These are phyloP conservation scores for Caenorhabditis macrosperma DNA, from an alignment of 2,888 invertebrate genomes.

Conservation along the genomic window DNA sequence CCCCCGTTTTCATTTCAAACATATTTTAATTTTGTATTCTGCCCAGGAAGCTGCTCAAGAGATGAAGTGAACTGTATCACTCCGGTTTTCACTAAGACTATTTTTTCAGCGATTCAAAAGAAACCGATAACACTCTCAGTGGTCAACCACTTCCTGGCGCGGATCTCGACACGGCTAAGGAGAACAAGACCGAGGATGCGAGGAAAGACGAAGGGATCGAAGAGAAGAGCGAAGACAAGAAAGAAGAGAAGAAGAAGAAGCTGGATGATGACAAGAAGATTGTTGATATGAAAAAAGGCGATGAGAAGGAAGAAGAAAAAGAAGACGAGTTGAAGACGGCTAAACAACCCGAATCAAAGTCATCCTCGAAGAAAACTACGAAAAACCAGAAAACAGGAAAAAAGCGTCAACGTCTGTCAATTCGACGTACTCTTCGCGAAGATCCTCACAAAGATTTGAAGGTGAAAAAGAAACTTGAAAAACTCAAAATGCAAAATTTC, in stretches of 20 bases:
- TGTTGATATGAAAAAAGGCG: constrained; percentile 5
- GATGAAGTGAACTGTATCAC: constrained; percentile 11
- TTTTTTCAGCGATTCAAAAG: constrained; percentile 46
- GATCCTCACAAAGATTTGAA: constrained; percentile 27
- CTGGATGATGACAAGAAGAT: neutral
- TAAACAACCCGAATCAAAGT: no score
- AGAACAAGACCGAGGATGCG: neutral
- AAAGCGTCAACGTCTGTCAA: constrained; percentile 47
- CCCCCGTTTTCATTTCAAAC: neutral
- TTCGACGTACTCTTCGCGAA: constrained; percentile 33
- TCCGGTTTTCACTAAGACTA: neutral
- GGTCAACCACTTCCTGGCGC: constrained; percentile 1
- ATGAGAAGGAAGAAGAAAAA: neutral
- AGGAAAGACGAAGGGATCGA: constrained; percentile 7
- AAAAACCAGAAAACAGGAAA: neutral
- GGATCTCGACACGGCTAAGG: constrained; percentile 2
- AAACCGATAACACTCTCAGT: constrained; percentile 48
- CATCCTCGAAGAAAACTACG: constrained; percentile 7
- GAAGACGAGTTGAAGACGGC: constrained; percentile 1
- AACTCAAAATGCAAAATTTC: neutral
- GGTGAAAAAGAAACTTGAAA: neutral
- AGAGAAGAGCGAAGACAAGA: neutral
- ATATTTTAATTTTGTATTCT: neutral
- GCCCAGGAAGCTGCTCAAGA: constrained; percentile 9
- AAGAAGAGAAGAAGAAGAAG: neutral